Evolutionary conservation across 2,888 invertebrate species (phyloP).

Genomic region (Salpingus planirostris): DNA sequence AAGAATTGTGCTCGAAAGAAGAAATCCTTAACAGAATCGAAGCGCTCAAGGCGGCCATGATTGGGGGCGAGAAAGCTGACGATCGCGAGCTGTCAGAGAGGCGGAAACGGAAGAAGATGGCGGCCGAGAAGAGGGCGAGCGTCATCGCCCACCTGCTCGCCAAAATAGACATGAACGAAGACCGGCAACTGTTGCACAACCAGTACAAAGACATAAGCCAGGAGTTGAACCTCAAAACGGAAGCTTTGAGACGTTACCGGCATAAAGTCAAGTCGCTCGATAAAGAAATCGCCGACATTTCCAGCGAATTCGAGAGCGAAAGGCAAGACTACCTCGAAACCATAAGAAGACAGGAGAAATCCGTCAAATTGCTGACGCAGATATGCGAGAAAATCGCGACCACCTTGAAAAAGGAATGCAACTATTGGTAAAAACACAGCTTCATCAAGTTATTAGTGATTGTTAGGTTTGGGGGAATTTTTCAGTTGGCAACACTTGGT

Average conservation of each 20-base stretch:
- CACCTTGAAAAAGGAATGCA: conserved; percentile 62
- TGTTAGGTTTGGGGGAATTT: too few relatives aligned
- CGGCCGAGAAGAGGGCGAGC: conserved; percentile 56
- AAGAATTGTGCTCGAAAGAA: conserved; percentile 36
- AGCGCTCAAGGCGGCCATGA: conserved; percentile 62
- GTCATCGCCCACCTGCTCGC: conserved; percentile 50
- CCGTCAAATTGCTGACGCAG: conserved; percentile 56
- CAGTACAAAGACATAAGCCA: conserved; percentile 74
- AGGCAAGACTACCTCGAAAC: conserved; percentile 76
- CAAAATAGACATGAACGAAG: conserved; percentile 58
- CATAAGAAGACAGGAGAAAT: conserved; percentile 63
- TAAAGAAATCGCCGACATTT: conserved; percentile 65
- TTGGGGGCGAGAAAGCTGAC: conserved; percentile 69
- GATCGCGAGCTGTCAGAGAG: conserved; percentile 64
- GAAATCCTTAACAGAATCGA: conserved; percentile 38
- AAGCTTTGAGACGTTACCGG: conserved; percentile 54
- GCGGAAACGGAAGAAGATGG: conserved; percentile 55
- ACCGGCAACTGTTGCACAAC: conserved; percentile 57
- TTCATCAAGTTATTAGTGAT: too few relatives aligned
- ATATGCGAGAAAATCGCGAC: conserved; percentile 59
- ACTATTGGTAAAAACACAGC: conserved; percentile 60
- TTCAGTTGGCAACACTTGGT: too few relatives aligned
- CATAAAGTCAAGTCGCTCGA: conserved; percentile 59
- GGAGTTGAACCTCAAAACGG: conserved; percentile 64
- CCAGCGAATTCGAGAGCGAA: conserved; percentile 73